phyloP scores from a whole-genome alignment of 2,888 invertebrate genomes.

The Thalpophila matura region DNA sequence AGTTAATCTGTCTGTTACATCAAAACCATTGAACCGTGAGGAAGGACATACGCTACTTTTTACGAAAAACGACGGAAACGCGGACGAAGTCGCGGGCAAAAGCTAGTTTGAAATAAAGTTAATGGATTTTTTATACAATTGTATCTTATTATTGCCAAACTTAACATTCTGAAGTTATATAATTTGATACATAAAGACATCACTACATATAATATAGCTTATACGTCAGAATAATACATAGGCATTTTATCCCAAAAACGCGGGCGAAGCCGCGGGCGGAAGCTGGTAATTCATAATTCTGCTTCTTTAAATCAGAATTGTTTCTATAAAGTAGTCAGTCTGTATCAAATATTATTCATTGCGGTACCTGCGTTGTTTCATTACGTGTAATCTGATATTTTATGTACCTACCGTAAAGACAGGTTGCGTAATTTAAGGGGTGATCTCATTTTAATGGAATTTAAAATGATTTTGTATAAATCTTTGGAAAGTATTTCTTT shows the following conservation, averaged over 20 bases:
- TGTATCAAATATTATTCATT: conserved; percentile 29
- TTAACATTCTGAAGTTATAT: not conserved
- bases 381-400: conserved; percentile 55
- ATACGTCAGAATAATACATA: too few species aligned
- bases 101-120: too few species aligned
- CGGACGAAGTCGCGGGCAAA: too few species aligned
- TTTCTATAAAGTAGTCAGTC: conserved; percentile 17
- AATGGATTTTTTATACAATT: too few species aligned
- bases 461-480: conserved; percentile 43
- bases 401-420: conserved; percentile 54
- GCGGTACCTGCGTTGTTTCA: conserved; percentile 39
- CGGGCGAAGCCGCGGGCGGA: too few species aligned
- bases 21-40: too few species aligned
- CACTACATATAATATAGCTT: too few species aligned
- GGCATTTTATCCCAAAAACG: too few species aligned
- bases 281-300: not conserved
- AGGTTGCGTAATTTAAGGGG: conserved; percentile 50
- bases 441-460: conserved; percentile 52
- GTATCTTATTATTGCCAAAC: not conserved
- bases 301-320: not conserved
- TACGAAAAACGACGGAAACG: too few species aligned
- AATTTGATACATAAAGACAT: too few species aligned
- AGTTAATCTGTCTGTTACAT: too few species aligned
- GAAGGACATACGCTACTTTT: too few species aligned
- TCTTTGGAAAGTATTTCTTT: not conserved